phyloP scores from a whole-genome alignment of 2,797 vertebrate species.

The Champsocephalus esox region DNA sequence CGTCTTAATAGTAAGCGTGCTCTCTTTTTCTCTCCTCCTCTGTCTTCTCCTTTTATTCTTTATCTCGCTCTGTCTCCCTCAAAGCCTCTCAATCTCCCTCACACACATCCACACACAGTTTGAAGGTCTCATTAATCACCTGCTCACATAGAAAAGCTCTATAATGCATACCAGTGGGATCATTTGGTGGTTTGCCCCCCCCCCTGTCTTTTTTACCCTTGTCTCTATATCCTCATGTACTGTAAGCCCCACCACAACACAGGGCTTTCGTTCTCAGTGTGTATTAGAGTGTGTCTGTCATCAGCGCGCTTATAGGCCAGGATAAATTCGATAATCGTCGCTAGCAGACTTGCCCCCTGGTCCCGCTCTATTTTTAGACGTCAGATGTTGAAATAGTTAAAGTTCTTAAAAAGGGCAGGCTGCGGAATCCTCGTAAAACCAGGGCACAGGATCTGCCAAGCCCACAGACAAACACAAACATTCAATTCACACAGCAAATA shows the following conservation, averaged over 20 bases:
- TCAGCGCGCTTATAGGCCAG: slow-evolving; percentile 16
- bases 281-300: slow-evolving; percentile 36
- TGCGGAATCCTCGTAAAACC: slow-evolving; percentile 17
- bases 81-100: slow-evolving; percentile 33
- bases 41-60: slow-evolving; percentile 24
- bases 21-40: slow-evolving; percentile 40
- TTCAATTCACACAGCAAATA: slow-evolving; percentile 31
- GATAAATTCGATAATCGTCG: slow-evolving; percentile 57
- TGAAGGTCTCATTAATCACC: slow-evolving; percentile 63
- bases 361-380: slow-evolving; percentile 66
- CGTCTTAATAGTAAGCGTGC: slow-evolving; percentile 51
- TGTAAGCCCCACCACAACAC: not conserved
- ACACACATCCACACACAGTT: slow-evolving; percentile 26
- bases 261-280: not conserved
- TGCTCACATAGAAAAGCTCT: slow-evolving; percentile 39
- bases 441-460: slow-evolving; percentile 35
- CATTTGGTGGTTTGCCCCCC: slow-evolving; percentile 23
- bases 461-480: slow-evolving; percentile 44
- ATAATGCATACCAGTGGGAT: slow-evolving; percentile 35
- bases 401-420: slow-evolving; percentile 71
- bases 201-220: slow-evolving; percentile 12
- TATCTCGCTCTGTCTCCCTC: slow-evolving; percentile 34
- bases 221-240: slow-evolving; percentile 3
- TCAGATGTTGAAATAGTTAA: slow-evolving; percentile 70
- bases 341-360: slow-evolving; percentile 40